Percentiles rank a stretch among this genome's conserved stretches.
These are phyloP conservation scores for Lycocerus yunnanus DNA, from an alignment of 2,888 invertebrate species.

Conservation along the genomic window DNA sequence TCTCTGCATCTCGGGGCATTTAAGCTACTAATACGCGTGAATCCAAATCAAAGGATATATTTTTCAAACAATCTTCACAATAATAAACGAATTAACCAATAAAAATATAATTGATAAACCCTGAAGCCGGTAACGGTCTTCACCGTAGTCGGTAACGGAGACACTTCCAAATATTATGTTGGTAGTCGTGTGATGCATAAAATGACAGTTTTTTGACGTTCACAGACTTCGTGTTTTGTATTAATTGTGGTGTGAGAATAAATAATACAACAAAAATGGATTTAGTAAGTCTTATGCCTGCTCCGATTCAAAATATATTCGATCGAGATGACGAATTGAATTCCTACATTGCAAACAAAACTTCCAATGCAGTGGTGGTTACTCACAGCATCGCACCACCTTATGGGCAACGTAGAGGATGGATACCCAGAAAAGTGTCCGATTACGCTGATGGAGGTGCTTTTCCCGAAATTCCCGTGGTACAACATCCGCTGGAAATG, in stretches of 20 bases:
- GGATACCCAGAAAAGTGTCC: slow-evolving; percentile 84
- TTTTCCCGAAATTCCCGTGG: slow-evolving; percentile 96
- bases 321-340: slow-evolving; percentile 85
- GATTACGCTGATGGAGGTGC: slow-evolving; percentile 93
- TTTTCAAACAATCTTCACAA: too few relatives aligned
- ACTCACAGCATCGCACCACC: slow-evolving; percentile 86
- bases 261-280: slow-evolving; percentile 16
- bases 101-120: too few relatives aligned
- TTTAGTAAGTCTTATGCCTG: slow-evolving; percentile 67
- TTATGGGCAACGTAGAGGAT: slow-evolving; percentile 93
- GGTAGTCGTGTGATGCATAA: not conserved
- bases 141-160: not conserved
- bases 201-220: not conserved
- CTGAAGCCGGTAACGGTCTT: slow-evolving; percentile 40
- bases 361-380: slow-evolving; percentile 67
- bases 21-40: too few relatives aligned
- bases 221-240: not conserved
- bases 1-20: too few relatives aligned
- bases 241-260: not conserved
- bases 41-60: too few relatives aligned
- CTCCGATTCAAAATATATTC: slow-evolving; percentile 85
- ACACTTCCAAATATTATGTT: not conserved
- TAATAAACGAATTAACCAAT: too few relatives aligned
- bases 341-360: slow-evolving; percentile 58
- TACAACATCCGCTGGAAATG: slow-evolving; percentile 95